Conservation (phyloP, 2,113 vertebrate species). For the Phylloscopus trochilus region DNA sequence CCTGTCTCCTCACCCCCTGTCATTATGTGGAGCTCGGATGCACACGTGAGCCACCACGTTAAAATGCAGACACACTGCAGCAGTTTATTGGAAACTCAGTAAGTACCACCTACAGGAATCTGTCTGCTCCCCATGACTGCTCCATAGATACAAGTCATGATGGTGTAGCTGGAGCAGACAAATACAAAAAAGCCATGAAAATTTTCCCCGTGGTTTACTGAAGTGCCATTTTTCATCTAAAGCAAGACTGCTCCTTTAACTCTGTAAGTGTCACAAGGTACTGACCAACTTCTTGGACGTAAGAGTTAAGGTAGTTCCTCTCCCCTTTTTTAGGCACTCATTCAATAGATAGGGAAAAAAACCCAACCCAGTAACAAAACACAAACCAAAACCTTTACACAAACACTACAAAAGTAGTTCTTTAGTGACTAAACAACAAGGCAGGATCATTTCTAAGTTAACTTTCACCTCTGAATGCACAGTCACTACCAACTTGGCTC, state of each 20-base stretch:
- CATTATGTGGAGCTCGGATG: accelerated
- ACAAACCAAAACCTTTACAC: not conserved
- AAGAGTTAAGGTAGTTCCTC: not conserved
- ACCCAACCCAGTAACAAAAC: accelerated
- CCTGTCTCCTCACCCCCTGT: not conserved
- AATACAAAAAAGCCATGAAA: not conserved
- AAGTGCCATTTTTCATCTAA: not conserved
- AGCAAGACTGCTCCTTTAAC: not conserved
- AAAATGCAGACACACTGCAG: not conserved
- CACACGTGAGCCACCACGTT: not conserved
- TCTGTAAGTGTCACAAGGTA: not conserved
- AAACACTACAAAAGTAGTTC: not conserved
- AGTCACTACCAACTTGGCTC: not conserved
- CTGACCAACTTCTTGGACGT: not conserved
- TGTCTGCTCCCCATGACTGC: not conserved
- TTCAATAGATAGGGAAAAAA: not conserved
- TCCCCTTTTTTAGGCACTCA: not conserved
- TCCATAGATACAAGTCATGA: not conserved
- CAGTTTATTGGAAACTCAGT: not conserved
- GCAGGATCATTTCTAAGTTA: not conserved
- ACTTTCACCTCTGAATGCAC: not conserved
- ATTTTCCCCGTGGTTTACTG: not conserved
- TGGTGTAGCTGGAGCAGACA: not conserved
- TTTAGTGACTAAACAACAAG: not conserved
- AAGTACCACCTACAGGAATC: not conserved